phyloP scores from a whole-genome alignment of 2,113 vertebrate genomes.

The Pantherophis guttatus region DNA sequence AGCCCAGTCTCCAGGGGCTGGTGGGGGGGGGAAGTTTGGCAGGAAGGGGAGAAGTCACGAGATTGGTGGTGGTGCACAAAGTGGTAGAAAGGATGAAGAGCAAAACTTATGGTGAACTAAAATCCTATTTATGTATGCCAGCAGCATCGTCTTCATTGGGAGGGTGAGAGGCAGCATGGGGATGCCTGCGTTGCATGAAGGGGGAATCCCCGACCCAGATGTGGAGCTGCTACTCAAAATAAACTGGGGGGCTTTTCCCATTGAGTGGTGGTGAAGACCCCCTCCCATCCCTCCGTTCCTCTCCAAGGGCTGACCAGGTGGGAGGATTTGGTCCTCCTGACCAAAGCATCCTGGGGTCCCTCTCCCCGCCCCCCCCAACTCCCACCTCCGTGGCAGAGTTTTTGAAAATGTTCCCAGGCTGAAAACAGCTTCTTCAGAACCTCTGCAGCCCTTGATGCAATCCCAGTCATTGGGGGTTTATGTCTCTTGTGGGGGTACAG shows the following conservation, averaged over 20 bases:
- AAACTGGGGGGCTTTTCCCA: not conserved
- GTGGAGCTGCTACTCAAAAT: not conserved
- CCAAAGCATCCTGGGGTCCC: conserved; percentile 40
- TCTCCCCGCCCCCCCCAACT: not conserved
- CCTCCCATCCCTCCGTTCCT: not conserved
- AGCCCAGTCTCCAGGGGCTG: accelerated
- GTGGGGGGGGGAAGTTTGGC: not conserved
- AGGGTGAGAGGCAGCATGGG: not conserved
- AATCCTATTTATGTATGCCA: conserved; percentile 7
- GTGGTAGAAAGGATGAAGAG: not conserved
- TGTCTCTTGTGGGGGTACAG: conserved; percentile 38
- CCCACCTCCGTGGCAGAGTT: conserved; percentile 29
- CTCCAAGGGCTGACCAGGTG: conserved; percentile 48
- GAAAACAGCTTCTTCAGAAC: conserved; percentile 58
- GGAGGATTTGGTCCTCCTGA: conserved; percentile 48
- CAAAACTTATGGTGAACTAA: not conserved
- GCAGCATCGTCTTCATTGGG: not conserved
- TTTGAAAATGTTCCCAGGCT: conserved; percentile 51
- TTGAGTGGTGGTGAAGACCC: too few relatives aligned
- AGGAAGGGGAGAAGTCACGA: not conserved
- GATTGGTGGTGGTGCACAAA: not conserved
- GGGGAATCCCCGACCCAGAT: too few relatives aligned
- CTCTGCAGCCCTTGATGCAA: conserved; percentile 53
- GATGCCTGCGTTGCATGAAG: not conserved
- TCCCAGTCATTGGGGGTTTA: conserved; percentile 32